Base-by-base conservation (phyloP, 2,113 vertebrate genomes). In the Cavia porcellus region DNA sequence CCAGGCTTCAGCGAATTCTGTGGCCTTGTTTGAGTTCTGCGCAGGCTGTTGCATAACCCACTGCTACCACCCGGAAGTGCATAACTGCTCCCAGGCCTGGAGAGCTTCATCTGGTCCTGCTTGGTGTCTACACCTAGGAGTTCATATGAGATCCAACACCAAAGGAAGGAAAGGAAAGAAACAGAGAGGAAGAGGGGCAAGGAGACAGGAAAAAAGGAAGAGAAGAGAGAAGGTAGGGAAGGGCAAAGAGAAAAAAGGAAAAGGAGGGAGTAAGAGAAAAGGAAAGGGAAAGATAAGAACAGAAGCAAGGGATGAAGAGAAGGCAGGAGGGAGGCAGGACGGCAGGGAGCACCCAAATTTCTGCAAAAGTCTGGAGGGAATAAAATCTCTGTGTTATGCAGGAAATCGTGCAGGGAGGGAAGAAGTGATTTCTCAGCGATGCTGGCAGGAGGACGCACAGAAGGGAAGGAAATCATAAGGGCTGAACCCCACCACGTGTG, bases 61-160 rank as follows among this genome's bases (percentile, higher is more conserved):
- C 47, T 10, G 17, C 10, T 30, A 24, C n/a, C 10, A 4, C 62
- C 66, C 5, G 10, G 4, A 1, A 35, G 38, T 32, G 5, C 3
- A 7, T 10, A 0, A 42, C 19, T 17, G 15, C 4, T 2, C 13
- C n/a, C 1, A 0, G 0, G 0, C 20, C 17, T 42, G 20, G 5
- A 1, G 1, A 28, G 3, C 47, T 57, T 64, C 64, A 5, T 19
- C 9, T 25, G 15, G 10, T 10, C 12, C 0, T 11, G 5, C 19
- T n/a, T 35, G 22, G 35, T 32, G 30, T 38, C 28, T 0, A 9
- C 13, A 6, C 62, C 5, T 25, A 42, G 61, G 10, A 75, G 47
- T 75, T 10, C 17, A 3, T 20, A 0, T 38, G 64, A 45, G 62
- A 45, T 9, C 1, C 12, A 42, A 74, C 72, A 35, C 3, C 32